Evolutionary conservation across 2,888 invertebrate genomes (phyloP).

Genomic region (Drepanosiphum platanoidis): DNA sequence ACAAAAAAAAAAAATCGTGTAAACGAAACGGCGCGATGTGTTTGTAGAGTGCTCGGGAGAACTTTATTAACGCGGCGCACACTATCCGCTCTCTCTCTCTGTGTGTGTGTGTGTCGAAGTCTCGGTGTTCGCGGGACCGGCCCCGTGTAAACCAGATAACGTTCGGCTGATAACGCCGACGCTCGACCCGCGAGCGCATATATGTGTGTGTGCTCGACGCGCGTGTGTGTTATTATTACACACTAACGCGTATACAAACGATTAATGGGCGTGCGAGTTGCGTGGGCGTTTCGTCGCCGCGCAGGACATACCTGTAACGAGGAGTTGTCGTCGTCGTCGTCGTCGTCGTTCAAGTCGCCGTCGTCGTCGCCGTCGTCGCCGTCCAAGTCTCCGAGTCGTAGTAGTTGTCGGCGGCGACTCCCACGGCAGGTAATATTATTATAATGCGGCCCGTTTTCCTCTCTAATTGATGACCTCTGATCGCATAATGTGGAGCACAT

Average conservation of each 20-base stretch:
- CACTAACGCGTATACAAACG: not conserved
- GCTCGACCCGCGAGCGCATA: not conserved
- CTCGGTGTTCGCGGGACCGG: no score
- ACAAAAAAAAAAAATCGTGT: no score
- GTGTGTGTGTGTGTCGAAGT: no score
- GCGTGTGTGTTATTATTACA: not conserved
- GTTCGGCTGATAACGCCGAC: not conserved
- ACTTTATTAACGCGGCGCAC: no score
- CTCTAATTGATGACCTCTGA: slow-evolving; percentile 38
- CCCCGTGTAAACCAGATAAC: slow-evolving; percentile 4
- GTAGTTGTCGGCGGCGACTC: not conserved
- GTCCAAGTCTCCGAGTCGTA: no score
- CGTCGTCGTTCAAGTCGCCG: not conserved
- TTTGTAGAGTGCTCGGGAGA: no score
- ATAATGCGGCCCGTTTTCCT: slow-evolving; percentile 5
- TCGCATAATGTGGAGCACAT: slow-evolving; percentile 32
- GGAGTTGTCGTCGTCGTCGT: not conserved
- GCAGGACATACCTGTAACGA: not conserved
- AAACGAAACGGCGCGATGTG: no score
- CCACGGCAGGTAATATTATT: slow-evolving; percentile 32
- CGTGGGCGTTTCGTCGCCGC: slow-evolving; percentile 9
- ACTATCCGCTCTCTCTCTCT: no score
- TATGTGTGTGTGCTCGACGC: not conserved
- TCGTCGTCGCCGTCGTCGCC: not conserved
- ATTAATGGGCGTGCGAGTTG: not conserved